Percentiles rank a stretch among this genome's conserved stretches.
Conservation (phyloP, 2,888 invertebrate genomes). For the Agrilus mali region DNA sequence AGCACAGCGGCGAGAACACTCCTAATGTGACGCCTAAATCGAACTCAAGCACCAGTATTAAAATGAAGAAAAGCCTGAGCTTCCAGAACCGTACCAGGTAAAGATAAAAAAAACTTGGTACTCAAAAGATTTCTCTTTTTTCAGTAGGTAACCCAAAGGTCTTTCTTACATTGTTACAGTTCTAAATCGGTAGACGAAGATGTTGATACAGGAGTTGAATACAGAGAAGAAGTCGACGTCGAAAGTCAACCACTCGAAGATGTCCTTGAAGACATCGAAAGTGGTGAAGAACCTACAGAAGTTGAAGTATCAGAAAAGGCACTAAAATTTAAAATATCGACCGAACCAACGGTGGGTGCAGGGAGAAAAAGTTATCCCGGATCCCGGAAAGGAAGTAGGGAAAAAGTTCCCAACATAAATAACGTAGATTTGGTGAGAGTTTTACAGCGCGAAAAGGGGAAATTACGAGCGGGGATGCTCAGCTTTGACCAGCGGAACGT, state of each 20-base stretch:
- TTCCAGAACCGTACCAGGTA: conserved; percentile 32
- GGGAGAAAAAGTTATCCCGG: conserved; percentile 52
- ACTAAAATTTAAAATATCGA: conserved; percentile 63
- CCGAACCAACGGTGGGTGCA: conserved; percentile 41
- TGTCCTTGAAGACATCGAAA: conserved; percentile 43
- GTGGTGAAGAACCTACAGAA: conserved; percentile 57
- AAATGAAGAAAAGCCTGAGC: conserved; percentile 40
- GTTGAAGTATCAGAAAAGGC: conserved; percentile 64
- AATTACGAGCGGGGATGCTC: conserved; percentile 29
- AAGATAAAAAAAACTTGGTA: background rate
- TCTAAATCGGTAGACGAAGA: conserved; percentile 35
- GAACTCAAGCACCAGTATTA: conserved; percentile 40
- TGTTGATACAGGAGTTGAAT: conserved; percentile 30
- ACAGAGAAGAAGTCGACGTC: conserved; percentile 19
- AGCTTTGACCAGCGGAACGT: conserved; percentile 27
- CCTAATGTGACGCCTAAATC: conserved; percentile 33
- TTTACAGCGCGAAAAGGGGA: conserved; percentile 30
- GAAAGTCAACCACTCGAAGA: conserved; percentile 36
- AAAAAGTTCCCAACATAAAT: conserved; percentile 37
- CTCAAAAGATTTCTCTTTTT: background rate
- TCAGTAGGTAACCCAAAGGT: background rate
- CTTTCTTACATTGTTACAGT: conserved; percentile 17
- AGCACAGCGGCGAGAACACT: conserved; percentile 34
- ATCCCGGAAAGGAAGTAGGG: conserved; percentile 55
- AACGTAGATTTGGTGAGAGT: conserved; percentile 36